Conservation (phyloP, 2,797 vertebrate genomes). For the Melanogrammus aeglefinus region DNA sequence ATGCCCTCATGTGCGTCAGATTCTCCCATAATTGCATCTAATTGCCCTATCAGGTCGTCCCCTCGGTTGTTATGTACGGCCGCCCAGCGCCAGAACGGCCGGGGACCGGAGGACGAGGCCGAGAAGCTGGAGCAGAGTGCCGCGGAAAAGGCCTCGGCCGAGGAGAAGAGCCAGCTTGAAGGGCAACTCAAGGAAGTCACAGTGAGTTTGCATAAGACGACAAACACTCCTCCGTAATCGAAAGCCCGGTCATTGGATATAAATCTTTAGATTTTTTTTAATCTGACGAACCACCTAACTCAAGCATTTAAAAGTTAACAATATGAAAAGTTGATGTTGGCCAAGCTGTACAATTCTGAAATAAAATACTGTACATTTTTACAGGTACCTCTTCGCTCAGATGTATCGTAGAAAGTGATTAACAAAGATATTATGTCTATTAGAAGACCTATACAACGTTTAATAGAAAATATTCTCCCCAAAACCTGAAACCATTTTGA, state of each 20-base stretch:
- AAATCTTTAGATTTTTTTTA: background rate
- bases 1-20: background rate
- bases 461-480: too few relatives aligned
- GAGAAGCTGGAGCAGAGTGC: conserved; percentile 70
- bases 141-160: conserved; percentile 70
- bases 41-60: conserved; percentile 52
- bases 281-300: too few relatives aligned
- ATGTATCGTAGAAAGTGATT: too few relatives aligned
- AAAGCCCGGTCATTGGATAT: background rate
- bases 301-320: too few relatives aligned
- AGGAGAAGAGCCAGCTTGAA: conserved; percentile 88
- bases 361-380: too few relatives aligned
- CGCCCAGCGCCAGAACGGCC: conserved; percentile 83
- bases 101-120: conserved; percentile 73
- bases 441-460: too few relatives aligned
- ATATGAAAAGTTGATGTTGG: too few relatives aligned
- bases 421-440: too few relatives aligned
- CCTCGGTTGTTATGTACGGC: conserved; percentile 83
- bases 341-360: too few relatives aligned
- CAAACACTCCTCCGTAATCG: background rate
- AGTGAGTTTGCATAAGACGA: conserved; percentile 67
- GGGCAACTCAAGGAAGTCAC: conserved; percentile 86
- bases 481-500: too few relatives aligned
- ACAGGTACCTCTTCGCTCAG: too few relatives aligned
- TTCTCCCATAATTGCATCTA: background rate